A percentile compares a stretch with the other conserved stretches of the same genome.
These are phyloP conservation scores for Drosophila mimetica DNA, from an alignment of 2,888 invertebrate genomes.

Conservation along the genomic window DNA sequence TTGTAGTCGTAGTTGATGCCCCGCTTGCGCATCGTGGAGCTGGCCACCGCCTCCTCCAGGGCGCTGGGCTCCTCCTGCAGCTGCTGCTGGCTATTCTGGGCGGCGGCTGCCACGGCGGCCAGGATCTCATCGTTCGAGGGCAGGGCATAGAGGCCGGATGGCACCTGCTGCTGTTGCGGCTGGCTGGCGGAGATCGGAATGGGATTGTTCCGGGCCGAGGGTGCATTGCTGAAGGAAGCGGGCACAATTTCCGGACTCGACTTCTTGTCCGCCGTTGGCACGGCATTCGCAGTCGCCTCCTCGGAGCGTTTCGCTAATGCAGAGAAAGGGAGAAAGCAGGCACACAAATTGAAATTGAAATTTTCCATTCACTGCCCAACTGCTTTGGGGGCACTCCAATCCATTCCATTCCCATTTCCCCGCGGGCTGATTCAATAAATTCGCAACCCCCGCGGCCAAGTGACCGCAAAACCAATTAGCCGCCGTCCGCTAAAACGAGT, in stretches of 20 bases:
- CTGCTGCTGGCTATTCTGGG: constrained; percentile 71
- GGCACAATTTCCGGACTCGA: constrained; percentile 82
- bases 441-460: constrained; percentile 16
- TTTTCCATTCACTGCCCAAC: constrained; percentile 33
- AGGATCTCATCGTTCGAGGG: constrained; percentile 78
- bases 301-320: constrained; percentile 59
- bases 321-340: background rate
- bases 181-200: constrained; percentile 21
- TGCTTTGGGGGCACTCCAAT: constrained; percentile 44
- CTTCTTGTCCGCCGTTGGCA: constrained; percentile 75
- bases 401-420: constrained; percentile 57
- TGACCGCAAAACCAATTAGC: constrained; percentile 69
- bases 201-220: constrained; percentile 54
- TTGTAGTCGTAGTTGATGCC: constrained; percentile 80
- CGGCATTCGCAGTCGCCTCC: constrained; percentile 48
- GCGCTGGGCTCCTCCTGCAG: constrained; percentile 64
- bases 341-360: constrained; percentile 55
- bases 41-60: constrained; percentile 61
- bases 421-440: constrained; percentile 66
- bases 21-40: constrained; percentile 81
- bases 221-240: constrained; percentile 76
- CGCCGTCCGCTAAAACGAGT: constrained; percentile 40
- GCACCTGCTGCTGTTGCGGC: constrained; percentile 40
- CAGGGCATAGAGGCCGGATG: constrained; percentile 59
- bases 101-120: constrained; percentile 81